Evolutionary conservation across 2,888 invertebrate species (phyloP).

Genomic region (Athalia cordata): DNA sequence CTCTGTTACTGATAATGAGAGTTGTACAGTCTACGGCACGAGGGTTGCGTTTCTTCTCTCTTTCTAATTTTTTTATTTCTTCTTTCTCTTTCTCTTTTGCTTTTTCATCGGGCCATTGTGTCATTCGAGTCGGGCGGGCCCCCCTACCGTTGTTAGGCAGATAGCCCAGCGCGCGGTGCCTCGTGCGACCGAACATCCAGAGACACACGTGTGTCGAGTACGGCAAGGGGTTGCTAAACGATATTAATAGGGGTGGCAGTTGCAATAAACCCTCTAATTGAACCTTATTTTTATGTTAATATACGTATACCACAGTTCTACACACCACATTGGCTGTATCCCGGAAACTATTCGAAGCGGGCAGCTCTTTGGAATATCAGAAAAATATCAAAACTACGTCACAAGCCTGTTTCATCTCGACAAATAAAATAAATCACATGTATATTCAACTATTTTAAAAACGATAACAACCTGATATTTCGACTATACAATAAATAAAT

Average conservation of each 20-base stretch:
- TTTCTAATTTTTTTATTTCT: neutral
- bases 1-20: neutral
- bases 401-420: too few relatives aligned
- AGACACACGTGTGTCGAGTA: slow-evolving; percentile 37
- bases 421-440: too few relatives aligned
- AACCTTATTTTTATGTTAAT: slow-evolving; percentile 42
- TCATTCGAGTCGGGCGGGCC: slow-evolving; percentile 23
- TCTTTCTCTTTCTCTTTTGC: neutral
- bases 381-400: too few relatives aligned
- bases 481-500: too few relatives aligned
- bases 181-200: slow-evolving; percentile 39
- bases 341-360: too few relatives aligned
- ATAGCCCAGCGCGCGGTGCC: slow-evolving; percentile 21
- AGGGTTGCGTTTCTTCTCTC: neutral
- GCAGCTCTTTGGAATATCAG: too few relatives aligned
- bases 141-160: slow-evolving; percentile 13
- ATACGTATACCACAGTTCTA: slow-evolving; percentile 13
- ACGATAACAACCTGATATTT: too few relatives aligned
- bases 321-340: neutral
- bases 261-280: slow-evolving; percentile 38
- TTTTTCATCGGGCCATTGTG: slow-evolving; percentile 36
- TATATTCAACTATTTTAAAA: too few relatives aligned
- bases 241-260: slow-evolving; percentile 41
- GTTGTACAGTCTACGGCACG: neutral
- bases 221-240: slow-evolving; percentile 40